Evolutionary conservation across 2,888 invertebrate species (phyloP).

Genomic region (Sicus ferrugineus): DNA sequence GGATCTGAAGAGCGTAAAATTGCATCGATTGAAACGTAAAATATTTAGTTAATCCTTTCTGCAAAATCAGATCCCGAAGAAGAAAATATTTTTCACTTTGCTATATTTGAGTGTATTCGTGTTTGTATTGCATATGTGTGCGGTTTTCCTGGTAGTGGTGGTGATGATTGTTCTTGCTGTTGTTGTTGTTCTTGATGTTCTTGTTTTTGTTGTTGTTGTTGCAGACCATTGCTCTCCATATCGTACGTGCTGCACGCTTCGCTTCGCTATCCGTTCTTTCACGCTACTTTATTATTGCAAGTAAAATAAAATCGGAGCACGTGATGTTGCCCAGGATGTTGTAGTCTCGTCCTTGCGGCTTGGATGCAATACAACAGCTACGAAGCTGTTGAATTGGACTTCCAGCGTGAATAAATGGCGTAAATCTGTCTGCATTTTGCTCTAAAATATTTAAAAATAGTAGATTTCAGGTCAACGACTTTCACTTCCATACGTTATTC

Average conservation of each 20-base stretch:
- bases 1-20: slow-evolving; percentile 66
- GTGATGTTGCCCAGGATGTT: too few relatives aligned
- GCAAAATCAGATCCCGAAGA: slow-evolving; percentile 24
- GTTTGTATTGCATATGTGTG: too few relatives aligned
- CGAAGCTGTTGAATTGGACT: not conserved
- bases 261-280: slow-evolving; percentile 48
- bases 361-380: too few relatives aligned
- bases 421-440: too few relatives aligned
- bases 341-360: too few relatives aligned
- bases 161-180: not conserved
- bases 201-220: not conserved
- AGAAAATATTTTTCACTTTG: slow-evolving; percentile 30
- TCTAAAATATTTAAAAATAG: too few relatives aligned
- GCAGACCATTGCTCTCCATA: slow-evolving; percentile 50
- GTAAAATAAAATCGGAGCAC: slow-evolving; percentile 58
- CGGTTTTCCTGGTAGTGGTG: too few relatives aligned
- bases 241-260: slow-evolving; percentile 48
- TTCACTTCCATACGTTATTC: too few relatives aligned
- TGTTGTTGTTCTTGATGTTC: slow-evolving; percentile 21
- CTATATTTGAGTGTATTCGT: slow-evolving; percentile 33
- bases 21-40: slow-evolving; percentile 66
- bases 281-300: slow-evolving; percentile 58
- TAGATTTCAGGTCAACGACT: too few relatives aligned
- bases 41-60: slow-evolving; percentile 65
- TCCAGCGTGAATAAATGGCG: not conserved